phyloP scores from a whole-genome alignment of 2,113 vertebrate species.

The Terrapene triunguis region DNA sequence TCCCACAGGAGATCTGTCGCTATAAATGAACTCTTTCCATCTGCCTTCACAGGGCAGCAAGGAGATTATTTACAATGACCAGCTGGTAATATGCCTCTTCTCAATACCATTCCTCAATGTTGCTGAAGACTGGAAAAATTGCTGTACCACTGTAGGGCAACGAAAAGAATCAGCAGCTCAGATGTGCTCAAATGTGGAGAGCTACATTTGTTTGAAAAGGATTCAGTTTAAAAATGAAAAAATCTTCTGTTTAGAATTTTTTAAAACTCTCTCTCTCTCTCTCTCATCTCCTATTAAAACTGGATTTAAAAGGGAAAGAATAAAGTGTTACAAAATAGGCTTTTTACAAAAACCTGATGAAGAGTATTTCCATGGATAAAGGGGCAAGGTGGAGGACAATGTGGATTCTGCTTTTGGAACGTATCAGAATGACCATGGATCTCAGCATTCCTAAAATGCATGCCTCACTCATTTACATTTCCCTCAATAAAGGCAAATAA shows the following conservation, averaged over 20 bases:
- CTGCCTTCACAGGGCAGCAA: slow-evolving; percentile 77
- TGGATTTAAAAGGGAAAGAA: background rate
- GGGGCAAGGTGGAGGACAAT: background rate
- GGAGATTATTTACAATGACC: slow-evolving; percentile 78
- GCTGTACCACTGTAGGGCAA: background rate
- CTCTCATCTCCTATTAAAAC: background rate
- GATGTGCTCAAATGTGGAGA: background rate
- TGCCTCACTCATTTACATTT: background rate
- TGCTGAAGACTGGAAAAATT: slow-evolving; percentile 31
- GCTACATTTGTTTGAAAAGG: slow-evolving; percentile 6
- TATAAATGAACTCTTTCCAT: slow-evolving; percentile 80
- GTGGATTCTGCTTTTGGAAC: background rate
- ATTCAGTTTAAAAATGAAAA: background rate
- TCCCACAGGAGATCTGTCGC: slow-evolving; percentile 74
- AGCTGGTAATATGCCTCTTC: slow-evolving; percentile 73
- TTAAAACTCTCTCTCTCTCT: too few species aligned
- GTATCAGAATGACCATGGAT: background rate
- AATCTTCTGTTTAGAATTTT: background rate
- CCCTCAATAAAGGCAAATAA: background rate
- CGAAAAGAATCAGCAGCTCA: background rate
- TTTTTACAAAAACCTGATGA: background rate
- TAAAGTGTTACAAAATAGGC: fast-evolving
- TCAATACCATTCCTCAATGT: slow-evolving; percentile 59
- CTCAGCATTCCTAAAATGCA: background rate
- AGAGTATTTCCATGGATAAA: background rate